phyloP scores from a whole-genome alignment of 2,113 vertebrate genomes.

The Hypanus sabinus region DNA sequence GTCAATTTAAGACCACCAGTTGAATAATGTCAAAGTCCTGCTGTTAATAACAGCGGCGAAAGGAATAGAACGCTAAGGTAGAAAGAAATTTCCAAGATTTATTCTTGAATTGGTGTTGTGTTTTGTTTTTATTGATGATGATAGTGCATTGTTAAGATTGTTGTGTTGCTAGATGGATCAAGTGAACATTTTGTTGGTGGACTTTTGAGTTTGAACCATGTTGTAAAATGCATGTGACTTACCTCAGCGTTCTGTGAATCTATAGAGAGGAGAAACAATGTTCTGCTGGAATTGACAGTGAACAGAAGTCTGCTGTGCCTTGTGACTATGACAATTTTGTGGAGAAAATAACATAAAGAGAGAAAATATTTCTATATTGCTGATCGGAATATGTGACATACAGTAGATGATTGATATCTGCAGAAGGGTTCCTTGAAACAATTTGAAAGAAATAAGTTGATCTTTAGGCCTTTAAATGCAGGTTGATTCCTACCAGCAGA shows the following conservation, averaged over 20 bases:
- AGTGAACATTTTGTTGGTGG: not conserved
- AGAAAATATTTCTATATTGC: not conserved
- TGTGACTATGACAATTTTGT: not conserved
- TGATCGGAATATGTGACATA: not conserved
- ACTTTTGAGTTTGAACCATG: not conserved
- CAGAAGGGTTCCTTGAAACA: not conserved
- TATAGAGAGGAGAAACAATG: too few species aligned
- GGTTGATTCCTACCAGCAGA: not conserved
- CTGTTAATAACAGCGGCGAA: not conserved
- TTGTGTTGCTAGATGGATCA: not conserved
- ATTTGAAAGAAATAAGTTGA: not conserved
- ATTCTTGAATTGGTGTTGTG: not conserved
- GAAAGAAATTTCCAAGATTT: not conserved
- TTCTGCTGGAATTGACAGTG: not conserved
- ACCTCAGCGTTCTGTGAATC: not conserved
- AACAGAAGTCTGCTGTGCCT: not conserved
- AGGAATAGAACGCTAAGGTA: not conserved
- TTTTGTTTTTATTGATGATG: not conserved
- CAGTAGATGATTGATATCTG: not conserved
- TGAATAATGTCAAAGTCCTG: not conserved
- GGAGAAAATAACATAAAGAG: not conserved
- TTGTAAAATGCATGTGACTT: not conserved
- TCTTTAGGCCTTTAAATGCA: not conserved
- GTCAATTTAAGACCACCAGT: not conserved
- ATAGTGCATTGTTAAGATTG: not conserved